Evolutionary conservation across 1,140 invertebrate species (phyloP), one percentile per base, ranked within the genome.

Genomic region (Drosophila bocqueti): DNA sequence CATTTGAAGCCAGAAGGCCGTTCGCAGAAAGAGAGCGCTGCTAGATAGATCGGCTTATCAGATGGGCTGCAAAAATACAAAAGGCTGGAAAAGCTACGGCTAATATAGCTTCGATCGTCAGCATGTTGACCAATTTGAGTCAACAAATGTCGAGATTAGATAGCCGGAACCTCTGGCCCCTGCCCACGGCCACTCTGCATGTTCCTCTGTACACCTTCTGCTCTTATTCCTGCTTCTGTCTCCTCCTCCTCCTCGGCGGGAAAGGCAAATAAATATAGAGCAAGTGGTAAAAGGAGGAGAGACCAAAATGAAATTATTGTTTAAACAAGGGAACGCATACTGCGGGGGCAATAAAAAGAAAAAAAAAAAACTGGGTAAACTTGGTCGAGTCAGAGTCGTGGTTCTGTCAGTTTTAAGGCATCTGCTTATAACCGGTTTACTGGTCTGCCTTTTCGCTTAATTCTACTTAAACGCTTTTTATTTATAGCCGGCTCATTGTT

Each of bases 101-200:
- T 42, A 50, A 38, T 62, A 58, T 58, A 43, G 57, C 76, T 79
- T 87, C 74, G 78, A 77, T 80, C 91, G 89, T 80, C 81, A 89
- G 80, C 89, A 91, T 91, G 89, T 82, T 87, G 77, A 84, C 81
- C 85, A 91, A 91, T 91, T 91, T 84, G 81, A 91, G 87, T 84
- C 87, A 91, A 91, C 89, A 89, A 89, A 84, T 79, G 81, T 76
- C 72, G 71, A 76, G 89, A 91, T 91, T 84, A 91, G 87, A 91
- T 91, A 71, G 58, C 46, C 42, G 42, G 49, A 61, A 68, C 29
- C 61, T 59, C 61, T 42, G 34, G n/a, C n/a, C 36, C 55, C 34
- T n/a, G 40, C 60, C 43, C 82, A 85, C 79, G 83, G 74, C 55
- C 49, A 45, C 47, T 45, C 10, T 45, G 62, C 75, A 82, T 72